phyloP scores from a whole-genome alignment of 23 tunicate genomes.

The Trididemnum miniatum region DNA sequence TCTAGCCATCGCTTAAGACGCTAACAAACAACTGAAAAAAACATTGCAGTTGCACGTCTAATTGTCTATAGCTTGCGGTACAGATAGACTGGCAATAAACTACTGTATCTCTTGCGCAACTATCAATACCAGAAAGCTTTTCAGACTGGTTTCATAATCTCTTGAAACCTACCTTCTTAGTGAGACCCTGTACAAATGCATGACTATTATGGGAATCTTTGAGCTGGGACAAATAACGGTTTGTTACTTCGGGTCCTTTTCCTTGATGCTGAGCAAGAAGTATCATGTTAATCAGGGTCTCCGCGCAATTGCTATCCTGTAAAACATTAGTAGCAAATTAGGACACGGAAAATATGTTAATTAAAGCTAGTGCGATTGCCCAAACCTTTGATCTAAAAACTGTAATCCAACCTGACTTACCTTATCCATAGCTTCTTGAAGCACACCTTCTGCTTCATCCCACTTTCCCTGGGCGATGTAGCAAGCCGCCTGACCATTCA shows the following conservation, averaged over 20 bases:
- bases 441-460: conserved; percentile 96
- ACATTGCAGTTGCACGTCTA: too few species aligned
- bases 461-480: conserved; percentile 92
- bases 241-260: conserved; percentile 74
- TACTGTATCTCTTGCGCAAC: too few species aligned
- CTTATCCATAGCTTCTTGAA: conserved; percentile 95
- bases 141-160: too few species aligned
- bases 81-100: too few species aligned
- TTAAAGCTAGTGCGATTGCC: too few species aligned
- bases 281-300: conserved; percentile 91
- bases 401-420: too few species aligned
- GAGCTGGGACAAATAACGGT: conserved; percentile 76
- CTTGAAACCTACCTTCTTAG: conserved; percentile 56
- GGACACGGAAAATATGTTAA: too few species aligned
- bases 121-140: too few species aligned
- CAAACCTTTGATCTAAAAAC: too few species aligned
- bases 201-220: conserved; percentile 81
- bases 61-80: too few species aligned
- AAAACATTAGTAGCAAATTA: background rate
- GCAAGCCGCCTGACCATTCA: conserved; percentile 93
- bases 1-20: too few species aligned
- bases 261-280: conserved; percentile 76
- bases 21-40: too few species aligned
- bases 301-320: conserved; percentile 88
- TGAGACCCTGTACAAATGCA: conserved; percentile 55